Evolutionary conservation across 2,113 vertebrate species (phyloP).

Genomic region (Oxygymnocypris stewartii): DNA sequence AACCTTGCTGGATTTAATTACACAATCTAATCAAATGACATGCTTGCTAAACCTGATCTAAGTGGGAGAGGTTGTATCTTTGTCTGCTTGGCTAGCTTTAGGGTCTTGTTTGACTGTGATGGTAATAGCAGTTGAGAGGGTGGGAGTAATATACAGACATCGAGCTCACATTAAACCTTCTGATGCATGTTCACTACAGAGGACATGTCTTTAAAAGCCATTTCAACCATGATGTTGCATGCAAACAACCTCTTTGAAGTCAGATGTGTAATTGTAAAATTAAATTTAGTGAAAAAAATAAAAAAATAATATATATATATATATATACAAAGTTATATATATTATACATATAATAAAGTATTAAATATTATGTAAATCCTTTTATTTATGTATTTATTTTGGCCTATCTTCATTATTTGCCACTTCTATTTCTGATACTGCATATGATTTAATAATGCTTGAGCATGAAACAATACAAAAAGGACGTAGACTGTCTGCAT

Average conservation of each 20-base stretch:
- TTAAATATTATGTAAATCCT: too few species aligned
- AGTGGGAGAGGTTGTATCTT: conserved; percentile 38
- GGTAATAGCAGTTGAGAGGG: conserved; percentile 39
- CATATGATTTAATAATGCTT: background rate
- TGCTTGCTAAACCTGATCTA: conserved; percentile 56
- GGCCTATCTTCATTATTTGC: too few species aligned
- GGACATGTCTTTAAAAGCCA: background rate
- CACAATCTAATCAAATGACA: conserved; percentile 53
- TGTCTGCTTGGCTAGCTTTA: conserved; percentile 40
- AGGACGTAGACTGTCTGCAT: background rate
- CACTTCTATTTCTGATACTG: background rate
- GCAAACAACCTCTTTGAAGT: background rate
- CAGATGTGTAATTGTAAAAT: too few species aligned
- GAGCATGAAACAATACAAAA: background rate
- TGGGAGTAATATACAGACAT: background rate
- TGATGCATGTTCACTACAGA: background rate
- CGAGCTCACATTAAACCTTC: conserved; percentile 16
- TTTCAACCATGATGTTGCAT: background rate
- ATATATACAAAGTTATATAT: too few species aligned
- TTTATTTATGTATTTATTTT: too few species aligned
- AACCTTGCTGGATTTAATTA: conserved; percentile 63
- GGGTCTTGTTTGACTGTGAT: conserved; percentile 34
- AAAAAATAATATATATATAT: too few species aligned
- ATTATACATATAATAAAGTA: too few species aligned
- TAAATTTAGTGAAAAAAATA: too few species aligned